Evolutionary conservation across 2,888 invertebrate species (phyloP).

Genomic region (Hirudinaria manillensis): DNA sequence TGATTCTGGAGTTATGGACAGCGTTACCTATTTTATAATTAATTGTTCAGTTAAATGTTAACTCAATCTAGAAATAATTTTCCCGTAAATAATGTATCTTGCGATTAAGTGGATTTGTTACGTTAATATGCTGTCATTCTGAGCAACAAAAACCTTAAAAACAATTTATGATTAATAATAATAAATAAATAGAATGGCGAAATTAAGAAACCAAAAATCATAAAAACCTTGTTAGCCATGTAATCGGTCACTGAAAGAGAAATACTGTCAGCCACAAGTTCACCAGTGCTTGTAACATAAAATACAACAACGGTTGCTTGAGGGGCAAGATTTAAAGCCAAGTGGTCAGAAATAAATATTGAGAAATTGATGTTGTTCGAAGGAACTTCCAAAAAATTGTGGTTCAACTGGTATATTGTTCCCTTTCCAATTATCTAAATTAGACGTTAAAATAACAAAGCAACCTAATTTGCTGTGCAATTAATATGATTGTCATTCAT

Average conservation of each 20-base stretch:
- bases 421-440: no score
- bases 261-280: conserved; percentile 32
- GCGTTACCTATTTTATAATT: conserved; percentile 23
- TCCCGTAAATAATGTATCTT: no score
- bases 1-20: conserved; percentile 26
- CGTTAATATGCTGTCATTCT: not conserved
- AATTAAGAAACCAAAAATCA: not conserved
- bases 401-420: no score
- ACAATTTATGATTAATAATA: not conserved
- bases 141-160: not conserved
- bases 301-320: conserved; percentile 30
- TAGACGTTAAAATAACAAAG: no score
- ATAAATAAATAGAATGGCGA: not conserved
- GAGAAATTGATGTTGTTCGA: not conserved
- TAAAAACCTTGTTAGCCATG: conserved; percentile 21
- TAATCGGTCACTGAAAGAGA: conserved; percentile 26
- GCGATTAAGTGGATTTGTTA: no score
- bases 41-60: not conserved
- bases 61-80: not conserved
- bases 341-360: not conserved
- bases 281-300: conserved; percentile 24
- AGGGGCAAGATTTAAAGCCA: conserved; percentile 29
- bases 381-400: no score
- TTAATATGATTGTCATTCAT: no score
- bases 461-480: no score